A percentile compares a stretch with the other conserved stretches of the same genome.
These are phyloP conservation scores for Sphaeramia orbicularis DNA, from an alignment of 2,797 vertebrate genomes.

Conservation along the genomic window DNA sequence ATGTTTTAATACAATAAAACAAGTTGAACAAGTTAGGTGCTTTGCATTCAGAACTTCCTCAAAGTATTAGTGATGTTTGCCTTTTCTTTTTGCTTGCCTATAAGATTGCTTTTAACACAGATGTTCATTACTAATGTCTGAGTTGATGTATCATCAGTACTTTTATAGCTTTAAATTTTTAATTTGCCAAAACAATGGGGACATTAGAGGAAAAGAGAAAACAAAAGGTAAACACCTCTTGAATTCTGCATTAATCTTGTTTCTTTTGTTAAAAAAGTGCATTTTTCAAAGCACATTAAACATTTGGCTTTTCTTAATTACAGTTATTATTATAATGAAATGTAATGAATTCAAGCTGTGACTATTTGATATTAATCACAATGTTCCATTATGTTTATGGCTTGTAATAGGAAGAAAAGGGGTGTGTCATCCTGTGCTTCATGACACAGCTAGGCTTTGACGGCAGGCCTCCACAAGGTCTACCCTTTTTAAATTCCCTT, in stretches of 20 bases:
- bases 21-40: constrained; percentile 12
- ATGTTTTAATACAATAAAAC: not conserved
- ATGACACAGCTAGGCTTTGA: constrained; percentile 99
- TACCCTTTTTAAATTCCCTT: constrained; percentile 99
- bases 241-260: constrained; percentile 83
- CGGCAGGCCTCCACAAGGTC: constrained; percentile 99
- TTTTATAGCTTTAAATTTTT: constrained; percentile 87
- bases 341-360: constrained; percentile 95
- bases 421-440: constrained; percentile 99
- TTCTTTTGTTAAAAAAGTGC: constrained; percentile 81
- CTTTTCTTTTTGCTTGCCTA: constrained; percentile 92
- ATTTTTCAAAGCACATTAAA: constrained; percentile 90
- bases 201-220: constrained; percentile 97
- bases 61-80: constrained; percentile 93
- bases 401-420: constrained; percentile 99
- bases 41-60: constrained; percentile 87
- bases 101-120: constrained; percentile 95
- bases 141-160: constrained; percentile 96
- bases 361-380: constrained; percentile 99
- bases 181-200: constrained; percentile 94
- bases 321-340: constrained; percentile 58
- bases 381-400: constrained; percentile 99
- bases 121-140: constrained; percentile 98
- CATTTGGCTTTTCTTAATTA: constrained; percentile 87
- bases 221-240: constrained; percentile 95